Conservation (phyloP, 2,113 vertebrate genomes). For the Gnathonemus echidnorhynchus region DNA sequence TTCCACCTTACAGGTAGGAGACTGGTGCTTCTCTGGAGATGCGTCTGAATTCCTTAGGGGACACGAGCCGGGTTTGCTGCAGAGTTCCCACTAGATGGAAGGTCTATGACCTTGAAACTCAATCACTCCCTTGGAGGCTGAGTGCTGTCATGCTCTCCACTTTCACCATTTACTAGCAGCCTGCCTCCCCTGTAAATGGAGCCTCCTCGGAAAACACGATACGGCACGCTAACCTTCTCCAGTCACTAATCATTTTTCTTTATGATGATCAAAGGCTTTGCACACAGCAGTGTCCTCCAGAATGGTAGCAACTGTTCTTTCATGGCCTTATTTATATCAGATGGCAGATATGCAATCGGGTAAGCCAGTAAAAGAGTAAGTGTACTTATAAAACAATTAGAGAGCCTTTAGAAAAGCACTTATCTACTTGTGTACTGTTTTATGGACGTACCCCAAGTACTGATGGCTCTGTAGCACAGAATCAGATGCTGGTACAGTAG, state of each 20-base stretch:
- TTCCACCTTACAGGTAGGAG: constrained; percentile 14
- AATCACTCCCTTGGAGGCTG: constrained; percentile 32
- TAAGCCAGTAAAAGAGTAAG: neutral
- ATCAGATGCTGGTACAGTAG: neutral
- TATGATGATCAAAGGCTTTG: neutral
- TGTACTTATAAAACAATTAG: neutral
- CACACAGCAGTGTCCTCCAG: neutral
- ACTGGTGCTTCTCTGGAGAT: constrained; percentile 23
- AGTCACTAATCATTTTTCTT: neutral
- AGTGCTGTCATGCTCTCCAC: constrained; percentile 27
- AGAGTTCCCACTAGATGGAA: constrained; percentile 27
- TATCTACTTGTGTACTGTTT: neutral
- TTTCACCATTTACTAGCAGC: constrained; percentile 29
- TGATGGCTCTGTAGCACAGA: neutral
- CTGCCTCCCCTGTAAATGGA: neutral
- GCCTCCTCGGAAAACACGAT: neutral
- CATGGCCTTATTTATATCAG: neutral
- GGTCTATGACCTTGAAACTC: constrained; percentile 35
- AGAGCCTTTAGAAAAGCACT: neutral
- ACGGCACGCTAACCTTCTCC: neutral
- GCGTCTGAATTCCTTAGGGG: constrained; percentile 31
- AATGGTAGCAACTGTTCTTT: neutral
- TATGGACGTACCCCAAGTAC: neutral
- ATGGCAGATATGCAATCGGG: neutral
- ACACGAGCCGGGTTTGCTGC: neutral